Evolutionary conservation across 2,113 vertebrate species (phyloP).

Genomic region (Coptodon bakossiorum): DNA sequence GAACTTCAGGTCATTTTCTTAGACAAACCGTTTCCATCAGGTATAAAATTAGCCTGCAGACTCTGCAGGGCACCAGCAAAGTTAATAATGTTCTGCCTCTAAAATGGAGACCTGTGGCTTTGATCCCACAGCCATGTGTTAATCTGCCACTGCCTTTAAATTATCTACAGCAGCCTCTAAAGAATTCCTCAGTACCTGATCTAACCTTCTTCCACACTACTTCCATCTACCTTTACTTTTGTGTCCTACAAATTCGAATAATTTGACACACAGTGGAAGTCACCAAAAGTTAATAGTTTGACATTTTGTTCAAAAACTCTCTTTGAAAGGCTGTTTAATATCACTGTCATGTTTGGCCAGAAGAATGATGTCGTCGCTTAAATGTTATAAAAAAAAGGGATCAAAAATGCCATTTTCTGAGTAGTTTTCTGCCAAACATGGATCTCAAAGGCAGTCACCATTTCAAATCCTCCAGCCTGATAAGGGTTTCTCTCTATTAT

Average conservation of each 20-base stretch:
- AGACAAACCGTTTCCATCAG: background rate
- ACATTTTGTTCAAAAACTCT: background rate
- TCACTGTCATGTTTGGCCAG: background rate
- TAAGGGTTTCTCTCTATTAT: background rate
- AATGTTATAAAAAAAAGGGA: background rate
- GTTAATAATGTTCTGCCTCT: constrained; percentile 6
- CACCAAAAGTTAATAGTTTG: background rate
- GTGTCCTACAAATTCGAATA: background rate
- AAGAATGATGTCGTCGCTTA: background rate
- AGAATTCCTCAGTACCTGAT: background rate
- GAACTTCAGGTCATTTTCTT: background rate
- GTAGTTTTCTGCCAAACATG: background rate
- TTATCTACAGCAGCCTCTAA: background rate
- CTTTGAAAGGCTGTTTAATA: background rate
- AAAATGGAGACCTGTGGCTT: background rate
- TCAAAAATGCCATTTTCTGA: background rate
- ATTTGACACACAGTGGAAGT: background rate
- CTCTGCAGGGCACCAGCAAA: background rate
- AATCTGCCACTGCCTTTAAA: background rate
- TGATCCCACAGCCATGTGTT: background rate
- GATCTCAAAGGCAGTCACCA: background rate
- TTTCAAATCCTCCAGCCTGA: background rate
- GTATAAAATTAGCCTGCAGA: background rate
- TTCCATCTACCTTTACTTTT: background rate
- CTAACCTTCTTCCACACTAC: background rate